Evolutionary conservation across 2,797 vertebrate genomes (phyloP), one percentile per base, ranked within the genome.

Genomic region (Sebastes diaconus): DNA sequence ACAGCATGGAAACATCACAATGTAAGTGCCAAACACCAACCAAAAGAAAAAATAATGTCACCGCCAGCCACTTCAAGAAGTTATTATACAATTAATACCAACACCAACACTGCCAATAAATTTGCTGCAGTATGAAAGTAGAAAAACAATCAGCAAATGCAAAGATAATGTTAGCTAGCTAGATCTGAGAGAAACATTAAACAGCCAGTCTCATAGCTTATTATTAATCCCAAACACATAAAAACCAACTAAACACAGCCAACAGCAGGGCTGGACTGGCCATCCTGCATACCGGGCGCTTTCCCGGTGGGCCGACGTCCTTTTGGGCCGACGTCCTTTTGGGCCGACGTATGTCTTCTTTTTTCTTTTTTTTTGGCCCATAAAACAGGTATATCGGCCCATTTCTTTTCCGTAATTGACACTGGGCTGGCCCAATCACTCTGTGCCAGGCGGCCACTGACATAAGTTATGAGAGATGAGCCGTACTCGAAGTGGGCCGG

Each of bases 171-270:
- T 29, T 46, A 52, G 20, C 20, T 24, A 72, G 10, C 20, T 24
- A 72, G 13, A 78, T 73, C 55, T 42, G 42, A 81, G 29, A 72
- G 69, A 76, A 73, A 80, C 54, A 50, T 69, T 24, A 18, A 72
- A 63, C 22, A 58, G 5, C 9, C n/a, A 11, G 4, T 11, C 20
- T 82, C 27, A 68, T 65, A 57, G 55, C 24, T 75, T 61, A 72
- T 63, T 60, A 25, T 71, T 73, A 54, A 63, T 55, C 8, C 12
- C 66, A 14, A 71, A 22, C 16, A 39, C 55, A 67, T 7, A 59
- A 73, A 69, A 32, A 81, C 32, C 57, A 66, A 25, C 25, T 57
- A 36, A 71, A 64, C 8, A 18, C 25, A 42, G 36, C 13, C 69
- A 54, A 4, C 13, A 42, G 13, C 39, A 42, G 39, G 39, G 39